These are phyloP conservation scores for Cacatua alba DNA, from an alignment of 2,113 vertebrate species.

Conservation along the genomic window DNA sequence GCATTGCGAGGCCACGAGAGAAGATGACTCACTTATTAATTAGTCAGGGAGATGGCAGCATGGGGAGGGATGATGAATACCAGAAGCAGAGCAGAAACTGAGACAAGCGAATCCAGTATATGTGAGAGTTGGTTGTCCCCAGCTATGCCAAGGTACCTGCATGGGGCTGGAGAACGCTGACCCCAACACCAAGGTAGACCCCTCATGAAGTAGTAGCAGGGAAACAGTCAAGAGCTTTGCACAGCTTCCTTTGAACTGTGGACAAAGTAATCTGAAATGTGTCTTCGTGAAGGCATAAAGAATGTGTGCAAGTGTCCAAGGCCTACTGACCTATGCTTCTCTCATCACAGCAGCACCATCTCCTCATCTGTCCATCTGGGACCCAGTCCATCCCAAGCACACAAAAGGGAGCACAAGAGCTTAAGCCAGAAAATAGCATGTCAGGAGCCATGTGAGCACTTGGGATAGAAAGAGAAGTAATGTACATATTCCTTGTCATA, in stretches of 20 bases:
- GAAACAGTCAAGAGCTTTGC: not conserved
- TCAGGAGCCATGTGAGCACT: not conserved
- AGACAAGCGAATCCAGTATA: not conserved
- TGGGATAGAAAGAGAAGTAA: not conserved
- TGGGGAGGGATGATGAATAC: not conserved
- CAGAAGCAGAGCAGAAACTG: not conserved
- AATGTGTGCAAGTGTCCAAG: fast-evolving
- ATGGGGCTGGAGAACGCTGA: not conserved
- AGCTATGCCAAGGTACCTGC: not conserved
- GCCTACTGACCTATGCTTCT: not conserved
- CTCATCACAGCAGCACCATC: not conserved
- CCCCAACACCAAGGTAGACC: fast-evolving
- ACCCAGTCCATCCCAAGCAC: not conserved
- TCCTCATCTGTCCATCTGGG: not conserved
- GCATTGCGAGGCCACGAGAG: not conserved
- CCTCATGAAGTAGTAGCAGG: fast-evolving
- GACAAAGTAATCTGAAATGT: not conserved
- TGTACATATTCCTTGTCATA: not conserved
- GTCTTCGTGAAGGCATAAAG: fast-evolving
- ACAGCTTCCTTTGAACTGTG: not conserved
- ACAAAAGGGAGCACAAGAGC: not conserved
- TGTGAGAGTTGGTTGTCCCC: not conserved
- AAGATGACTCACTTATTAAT: conserved; percentile 56
- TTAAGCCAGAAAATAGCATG: not conserved
- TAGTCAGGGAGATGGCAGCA: not conserved